Conservation (phyloP, 2,888 invertebrate genomes). For the Thelaira solivaga region DNA sequence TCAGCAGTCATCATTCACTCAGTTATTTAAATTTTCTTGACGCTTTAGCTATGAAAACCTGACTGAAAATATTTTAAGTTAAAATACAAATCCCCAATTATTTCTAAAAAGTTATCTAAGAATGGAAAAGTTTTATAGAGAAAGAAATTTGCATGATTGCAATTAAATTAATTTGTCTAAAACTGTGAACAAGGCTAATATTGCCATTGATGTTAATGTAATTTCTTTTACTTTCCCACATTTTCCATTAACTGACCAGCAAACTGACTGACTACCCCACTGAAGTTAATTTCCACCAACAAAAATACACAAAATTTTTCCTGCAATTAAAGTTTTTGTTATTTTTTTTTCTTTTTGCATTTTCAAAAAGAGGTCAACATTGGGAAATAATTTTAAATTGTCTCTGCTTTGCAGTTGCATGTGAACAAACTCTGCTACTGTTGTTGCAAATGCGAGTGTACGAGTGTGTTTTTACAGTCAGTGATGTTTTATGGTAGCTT, state of each 20-base stretch:
- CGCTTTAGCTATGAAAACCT: no score
- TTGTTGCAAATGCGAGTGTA: neutral
- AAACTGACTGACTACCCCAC: neutral
- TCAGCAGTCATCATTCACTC: no score
- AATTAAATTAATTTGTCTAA: no score
- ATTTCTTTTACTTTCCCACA: neutral
- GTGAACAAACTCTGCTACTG: neutral
- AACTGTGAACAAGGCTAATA: no score
- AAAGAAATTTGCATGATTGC: no score
- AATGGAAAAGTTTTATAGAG: no score
- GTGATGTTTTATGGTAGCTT: no score
- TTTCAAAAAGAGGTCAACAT: slow-evolving; percentile 25
- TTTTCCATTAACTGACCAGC: neutral
- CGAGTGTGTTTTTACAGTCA: neutral
- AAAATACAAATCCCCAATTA: no score
- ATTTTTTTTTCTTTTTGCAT: neutral
- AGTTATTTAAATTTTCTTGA: no score
- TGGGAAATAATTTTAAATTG: slow-evolving; percentile 23
- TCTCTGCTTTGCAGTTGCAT: neutral
- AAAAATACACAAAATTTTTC: neutral
- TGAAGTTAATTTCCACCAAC: neutral
- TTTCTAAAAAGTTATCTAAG: no score
- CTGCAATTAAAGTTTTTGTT: slow-evolving; percentile 30
- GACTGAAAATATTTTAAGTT: no score
- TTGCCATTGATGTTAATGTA: neutral